Evolutionary conservation across 2,113 vertebrate species (phyloP), one percentile per base, ranked within the genome.

Genomic region (Speoplatyrhinus poulsoni): DNA sequence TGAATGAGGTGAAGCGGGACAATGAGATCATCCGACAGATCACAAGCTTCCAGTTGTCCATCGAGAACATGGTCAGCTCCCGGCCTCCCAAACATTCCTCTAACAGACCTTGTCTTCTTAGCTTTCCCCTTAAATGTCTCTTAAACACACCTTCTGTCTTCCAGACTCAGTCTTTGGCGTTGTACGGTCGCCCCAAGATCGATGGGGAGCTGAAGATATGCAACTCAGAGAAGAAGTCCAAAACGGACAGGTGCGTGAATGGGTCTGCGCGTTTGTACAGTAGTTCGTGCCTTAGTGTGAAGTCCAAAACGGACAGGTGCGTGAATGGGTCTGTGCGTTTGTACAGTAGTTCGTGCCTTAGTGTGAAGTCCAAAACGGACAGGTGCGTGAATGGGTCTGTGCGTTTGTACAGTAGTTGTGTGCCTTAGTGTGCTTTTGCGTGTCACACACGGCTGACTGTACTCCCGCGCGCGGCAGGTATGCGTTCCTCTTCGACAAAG

Each of bases 401-500:
- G 1, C 50, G 13, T 58, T 2, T 2, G 6, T 68, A 36, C 2
- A 46, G 8, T 9, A 8, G 46, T 13, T 13, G n/a, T n/a, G 32
- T 9, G 8, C 13, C 53, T 11, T 11, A 3, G 9, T 8, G 33
- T 16, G 17, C 9, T 11, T 58, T 1, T 11, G 41, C 26, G 16
- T 46, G 9, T 67, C 3, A 70, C 9, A 15, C 3, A n/a, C 9
- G 11, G 10, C 1, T 1, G 9, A 33, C 9, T 12, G 46, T 62
- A 4, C 15, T 26, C 47, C 33, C 13, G 15, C 62, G 26, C 66
- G 46, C 52, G 33, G 47, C 91, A 99, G 96, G 89, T 96, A 98
- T 0, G 95, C 93, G 0, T 98, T 98, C 83, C 95, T 99, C 63
- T 93, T 98, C 9, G 97, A 99, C 80, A 96, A 95, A 80, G 97